Conservation (phyloP, 2,113 vertebrate genomes). For the Scortum barcoo region DNA sequence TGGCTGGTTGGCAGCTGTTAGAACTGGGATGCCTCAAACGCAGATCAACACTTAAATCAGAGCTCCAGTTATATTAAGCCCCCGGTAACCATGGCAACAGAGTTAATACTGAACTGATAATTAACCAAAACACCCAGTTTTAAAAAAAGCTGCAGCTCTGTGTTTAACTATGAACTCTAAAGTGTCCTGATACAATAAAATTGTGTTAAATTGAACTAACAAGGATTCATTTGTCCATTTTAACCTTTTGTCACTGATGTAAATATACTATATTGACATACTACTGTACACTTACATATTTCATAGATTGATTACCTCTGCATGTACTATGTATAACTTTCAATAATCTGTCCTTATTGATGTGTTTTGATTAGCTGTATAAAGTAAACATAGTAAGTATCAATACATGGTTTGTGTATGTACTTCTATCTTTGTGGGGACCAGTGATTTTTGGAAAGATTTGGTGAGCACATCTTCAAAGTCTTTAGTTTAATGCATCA, state of each 20-base stretch:
- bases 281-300: not conserved
- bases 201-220: too few species aligned
- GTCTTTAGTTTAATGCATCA: too few species aligned
- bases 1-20: too few species aligned
- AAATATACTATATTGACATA: not conserved
- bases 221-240: too few species aligned
- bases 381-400: too few species aligned
- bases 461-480: too few species aligned
- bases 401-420: too few species aligned
- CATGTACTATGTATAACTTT: not conserved
- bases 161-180: too few species aligned
- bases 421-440: conserved; percentile 25
- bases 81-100: not conserved
- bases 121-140: not conserved
- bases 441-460: not conserved
- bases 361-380: too few species aligned
- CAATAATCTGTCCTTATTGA: not conserved
- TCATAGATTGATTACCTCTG: not conserved
- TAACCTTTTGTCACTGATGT: not conserved
- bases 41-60: not conserved
- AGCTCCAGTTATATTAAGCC: not conserved
- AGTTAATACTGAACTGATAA: not conserved
- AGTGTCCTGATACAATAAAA: not conserved
- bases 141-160: too few species aligned
- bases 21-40: too few species aligned